Evolutionary conservation across 2,888 invertebrate genomes (phyloP), one percentile per base, ranked within the genome.

Genomic region (Epicampocera succincta): DNA sequence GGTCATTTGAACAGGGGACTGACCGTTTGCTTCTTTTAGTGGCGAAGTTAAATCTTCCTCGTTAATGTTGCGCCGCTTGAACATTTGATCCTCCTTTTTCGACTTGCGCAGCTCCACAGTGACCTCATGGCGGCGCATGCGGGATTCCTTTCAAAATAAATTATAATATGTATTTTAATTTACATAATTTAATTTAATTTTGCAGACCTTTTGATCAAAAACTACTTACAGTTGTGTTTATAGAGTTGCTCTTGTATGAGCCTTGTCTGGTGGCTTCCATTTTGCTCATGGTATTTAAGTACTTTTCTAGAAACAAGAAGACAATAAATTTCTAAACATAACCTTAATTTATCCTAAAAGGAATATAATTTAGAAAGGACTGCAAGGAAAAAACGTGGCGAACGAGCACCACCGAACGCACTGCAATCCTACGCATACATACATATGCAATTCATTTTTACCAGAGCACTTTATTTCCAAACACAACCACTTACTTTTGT

Each of bases 21-120:
- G 90, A 0, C 90, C 88, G 85, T 92, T 92, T 54, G 89, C 89
- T 80, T 93, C 92, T 84, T 92, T 93, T 66, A 92, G 87, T 0
- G 93, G 92, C 1, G 92, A 92, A 29, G 90, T 91, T 9, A 87
- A 83, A 13, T 88, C 89, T 12, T 92, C 91, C 0, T 93, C 93
- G 54, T 92, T 92, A 85, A 98, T 93, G 85, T 98, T 98, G 73
- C 99, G 93, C 19, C 97, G 93, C 91, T 99, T 99, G 71, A 96
- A 93, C 46, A 99, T 92, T 89, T 98, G 98, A 86, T 99, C 98
- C 90, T 99, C 98, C 85, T 98, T 96, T 74, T 96, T 96, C 17
- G 96, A 95, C 92, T 99, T 99, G 15, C 99, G 94, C 40, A 99
- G 92, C 85, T 98, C 97, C 2, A 99, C 95, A 2, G 96, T 96